Conservation (phyloP, 2,888 invertebrate species). For the Tetranychus truncatus region DNA sequence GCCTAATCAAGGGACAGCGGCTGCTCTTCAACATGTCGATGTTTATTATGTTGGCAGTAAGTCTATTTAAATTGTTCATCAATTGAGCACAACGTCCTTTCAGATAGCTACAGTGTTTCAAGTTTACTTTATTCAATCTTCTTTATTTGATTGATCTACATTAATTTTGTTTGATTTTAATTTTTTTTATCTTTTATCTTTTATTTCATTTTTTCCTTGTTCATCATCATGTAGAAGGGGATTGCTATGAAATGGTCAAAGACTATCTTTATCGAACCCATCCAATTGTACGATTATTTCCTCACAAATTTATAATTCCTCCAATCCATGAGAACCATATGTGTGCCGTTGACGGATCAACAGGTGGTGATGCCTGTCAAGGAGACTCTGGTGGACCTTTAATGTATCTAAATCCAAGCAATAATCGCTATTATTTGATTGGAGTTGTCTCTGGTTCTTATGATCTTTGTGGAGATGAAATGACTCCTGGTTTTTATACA, state of each 20-base stretch:
- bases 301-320: slow-evolving; percentile 5
- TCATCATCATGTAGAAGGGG: not conserved
- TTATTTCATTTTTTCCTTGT: not conserved
- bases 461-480: slow-evolving; percentile 9
- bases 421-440: slow-evolving; percentile 21
- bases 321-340: slow-evolving; percentile 16
- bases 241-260: slow-evolving; percentile 6
- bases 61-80: not conserved
- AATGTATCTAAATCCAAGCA: slow-evolving; percentile 20
- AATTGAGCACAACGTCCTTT: not conserved
- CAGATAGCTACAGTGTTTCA: no score
- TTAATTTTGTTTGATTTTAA: not conserved
- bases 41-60: slow-evolving; percentile 8
- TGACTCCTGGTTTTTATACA: slow-evolving; percentile 6
- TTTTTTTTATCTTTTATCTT: not conserved
- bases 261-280: slow-evolving; percentile 8
- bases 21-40: slow-evolving; percentile 6
- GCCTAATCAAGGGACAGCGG: slow-evolving; percentile 7
- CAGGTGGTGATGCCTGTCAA: slow-evolving; percentile 25
- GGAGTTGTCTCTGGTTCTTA: slow-evolving; percentile 21
- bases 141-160: no score
- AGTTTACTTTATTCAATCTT: no score
- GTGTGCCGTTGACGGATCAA: slow-evolving; percentile 24
- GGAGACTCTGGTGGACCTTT: slow-evolving; percentile 26
- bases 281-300: slow-evolving; percentile 5